A percentile compares a stretch with the other conserved stretches of the same genome.
Conservation (phyloP, 2,888 invertebrate genomes). For the Andrena trimmerana region DNA sequence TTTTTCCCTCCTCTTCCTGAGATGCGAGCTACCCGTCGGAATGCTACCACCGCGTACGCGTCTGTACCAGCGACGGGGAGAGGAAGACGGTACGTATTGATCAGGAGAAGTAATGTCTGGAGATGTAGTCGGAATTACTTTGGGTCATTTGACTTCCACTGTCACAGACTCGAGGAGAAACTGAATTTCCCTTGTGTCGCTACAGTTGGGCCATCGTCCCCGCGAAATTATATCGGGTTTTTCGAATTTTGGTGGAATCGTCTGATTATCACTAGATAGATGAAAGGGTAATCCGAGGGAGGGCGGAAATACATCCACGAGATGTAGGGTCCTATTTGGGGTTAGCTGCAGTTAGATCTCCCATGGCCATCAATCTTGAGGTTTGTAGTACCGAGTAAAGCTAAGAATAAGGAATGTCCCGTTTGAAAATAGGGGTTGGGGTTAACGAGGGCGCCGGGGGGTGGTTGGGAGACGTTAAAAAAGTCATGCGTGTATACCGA, state of each 20-base stretch:
- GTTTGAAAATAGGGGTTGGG: slow-evolving; percentile 3
- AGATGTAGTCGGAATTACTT: slow-evolving; percentile 64
- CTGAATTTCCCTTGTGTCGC: slow-evolving; percentile 5
- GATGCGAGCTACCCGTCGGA: slow-evolving; percentile 68
- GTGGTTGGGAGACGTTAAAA: slow-evolving; percentile 37
- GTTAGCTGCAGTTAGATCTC: slow-evolving; percentile 49
- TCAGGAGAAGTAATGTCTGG: slow-evolving; percentile 65
- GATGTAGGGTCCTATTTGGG: background rate
- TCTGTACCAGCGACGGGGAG: slow-evolving; percentile 54
- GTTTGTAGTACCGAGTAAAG: slow-evolving; percentile 47
- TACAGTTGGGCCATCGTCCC: background rate
- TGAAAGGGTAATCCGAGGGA: background rate
- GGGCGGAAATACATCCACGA: background rate
- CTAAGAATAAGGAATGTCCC: slow-evolving; percentile 48
- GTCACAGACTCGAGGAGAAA: slow-evolving; percentile 37
- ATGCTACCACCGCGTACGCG: slow-evolving; percentile 69
- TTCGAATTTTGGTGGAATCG: too few species aligned
- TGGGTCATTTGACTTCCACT: slow-evolving; percentile 53
- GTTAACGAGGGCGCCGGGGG: slow-evolving; percentile 35
- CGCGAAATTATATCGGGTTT: too few species aligned
- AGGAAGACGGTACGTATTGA: slow-evolving; percentile 68
- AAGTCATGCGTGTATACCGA: slow-evolving; percentile 40
- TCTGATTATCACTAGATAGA: background rate
- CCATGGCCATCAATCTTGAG: slow-evolving; percentile 51
- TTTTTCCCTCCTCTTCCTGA: slow-evolving; percentile 57